Evolutionary conservation across 2,888 invertebrate species (phyloP).

Genomic region (Lysandra bellargus): DNA sequence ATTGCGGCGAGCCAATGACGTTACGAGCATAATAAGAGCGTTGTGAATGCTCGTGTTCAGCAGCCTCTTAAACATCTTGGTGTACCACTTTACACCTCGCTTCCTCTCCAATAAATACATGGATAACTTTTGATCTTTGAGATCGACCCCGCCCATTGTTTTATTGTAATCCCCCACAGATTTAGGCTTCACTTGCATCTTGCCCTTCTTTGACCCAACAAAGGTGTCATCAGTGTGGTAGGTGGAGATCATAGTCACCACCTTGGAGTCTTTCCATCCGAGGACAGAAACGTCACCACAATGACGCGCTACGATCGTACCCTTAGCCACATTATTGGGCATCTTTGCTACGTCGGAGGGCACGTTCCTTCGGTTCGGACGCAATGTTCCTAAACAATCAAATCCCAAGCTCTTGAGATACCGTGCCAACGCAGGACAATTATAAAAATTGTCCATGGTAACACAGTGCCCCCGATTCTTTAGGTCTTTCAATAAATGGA

Average conservation of each 20-base stretch:
- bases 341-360: not conserved
- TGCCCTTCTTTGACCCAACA: not conserved
- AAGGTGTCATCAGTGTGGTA: conserved; percentile 8
- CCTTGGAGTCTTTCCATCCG: conserved; percentile 40
- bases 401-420: conserved; percentile 33
- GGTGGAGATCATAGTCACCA: conserved; percentile 38
- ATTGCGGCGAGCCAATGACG: not conserved
- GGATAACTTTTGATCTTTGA: conserved; percentile 34
- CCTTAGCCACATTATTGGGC: conserved; percentile 9
- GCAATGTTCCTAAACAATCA: conserved; percentile 26
- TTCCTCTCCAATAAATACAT: conserved; percentile 40
- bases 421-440: conserved; percentile 33
- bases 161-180: conserved; percentile 39
- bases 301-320: conserved; percentile 36
- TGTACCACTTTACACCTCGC: conserved; percentile 33
- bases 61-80: conserved; percentile 32
- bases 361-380: not conserved
- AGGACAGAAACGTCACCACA: conserved; percentile 40
- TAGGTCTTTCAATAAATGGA: conserved; percentile 11
- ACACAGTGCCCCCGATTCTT: conserved; percentile 11
- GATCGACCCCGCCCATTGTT: conserved; percentile 38
- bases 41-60: conserved; percentile 1
- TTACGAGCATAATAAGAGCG: not conserved
- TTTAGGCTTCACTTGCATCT: conserved; percentile 1
- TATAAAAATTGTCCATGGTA: conserved; percentile 31